Evolutionary conservation across 2,888 invertebrate species (phyloP).

Genomic region (Lycocerus yunnanus): DNA sequence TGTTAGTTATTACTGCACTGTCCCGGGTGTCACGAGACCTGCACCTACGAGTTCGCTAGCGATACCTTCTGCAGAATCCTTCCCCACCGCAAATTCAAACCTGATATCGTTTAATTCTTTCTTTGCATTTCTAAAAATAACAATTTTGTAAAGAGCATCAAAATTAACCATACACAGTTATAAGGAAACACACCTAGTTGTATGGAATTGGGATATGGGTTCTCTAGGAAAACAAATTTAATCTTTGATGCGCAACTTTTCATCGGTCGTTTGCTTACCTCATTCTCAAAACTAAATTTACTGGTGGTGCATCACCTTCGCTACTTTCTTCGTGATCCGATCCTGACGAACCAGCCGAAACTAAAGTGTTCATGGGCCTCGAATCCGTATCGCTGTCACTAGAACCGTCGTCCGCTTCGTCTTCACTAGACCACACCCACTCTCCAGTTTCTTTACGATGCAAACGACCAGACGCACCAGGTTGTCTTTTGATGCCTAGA

Average conservation of each 20-base stretch:
- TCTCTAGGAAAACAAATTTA: conserved; percentile 34
- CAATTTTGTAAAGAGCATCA: neutral
- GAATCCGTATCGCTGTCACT: conserved; percentile 60
- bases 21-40: conserved; percentile 92
- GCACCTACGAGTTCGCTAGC: conserved; percentile 94
- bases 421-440: conserved; percentile 98
- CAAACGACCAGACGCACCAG: conserved; percentile 82
- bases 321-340: conserved; percentile 57
- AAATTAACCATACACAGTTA: neutral
- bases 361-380: conserved; percentile 56
- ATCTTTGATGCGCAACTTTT: neutral
- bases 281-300: conserved; percentile 88
- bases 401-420: conserved; percentile 74
- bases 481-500: conserved; percentile 75
- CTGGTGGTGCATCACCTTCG: conserved; percentile 57
- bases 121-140: conserved; percentile 73
- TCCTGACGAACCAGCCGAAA: conserved; percentile 52
- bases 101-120: conserved; percentile 96
- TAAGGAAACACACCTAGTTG: conserved; percentile 37
- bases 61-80: conserved; percentile 90
- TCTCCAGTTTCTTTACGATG: conserved; percentile 95
- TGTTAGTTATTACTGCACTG: conserved; percentile 88
- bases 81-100: conserved; percentile 92
- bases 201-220: conserved; percentile 39
- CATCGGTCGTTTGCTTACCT: conserved; percentile 59